Evolutionary conservation across 2,797 vertebrate genomes (phyloP).

Genomic region (Clarias fuscus): DNA sequence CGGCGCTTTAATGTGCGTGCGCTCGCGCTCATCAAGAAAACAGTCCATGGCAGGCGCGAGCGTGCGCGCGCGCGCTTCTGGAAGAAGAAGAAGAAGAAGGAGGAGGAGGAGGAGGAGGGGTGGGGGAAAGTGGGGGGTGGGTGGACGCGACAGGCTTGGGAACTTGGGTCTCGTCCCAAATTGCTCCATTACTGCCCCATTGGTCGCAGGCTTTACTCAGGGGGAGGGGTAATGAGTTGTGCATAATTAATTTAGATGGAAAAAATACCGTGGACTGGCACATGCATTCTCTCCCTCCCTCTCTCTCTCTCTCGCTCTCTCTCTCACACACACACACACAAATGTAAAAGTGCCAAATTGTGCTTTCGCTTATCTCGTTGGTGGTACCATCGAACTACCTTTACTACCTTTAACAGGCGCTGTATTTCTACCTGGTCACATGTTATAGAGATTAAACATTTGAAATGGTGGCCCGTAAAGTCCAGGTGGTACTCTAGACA

Average conservation of each 20-base stretch:
- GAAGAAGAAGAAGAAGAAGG: too few relatives aligned
- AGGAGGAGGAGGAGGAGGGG: too few relatives aligned
- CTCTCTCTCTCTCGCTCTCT: too few relatives aligned
- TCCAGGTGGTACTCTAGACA: too few relatives aligned
- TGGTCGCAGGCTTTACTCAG: slow-evolving; percentile 12
- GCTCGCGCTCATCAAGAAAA: slow-evolving; percentile 24
- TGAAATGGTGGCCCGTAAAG: too few relatives aligned
- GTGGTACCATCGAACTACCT: background rate
- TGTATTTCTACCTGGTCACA: background rate
- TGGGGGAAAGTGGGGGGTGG: too few relatives aligned
- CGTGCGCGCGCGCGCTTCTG: background rate
- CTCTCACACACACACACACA: background rate
- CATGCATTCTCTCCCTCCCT: background rate
- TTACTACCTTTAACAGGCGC: background rate
- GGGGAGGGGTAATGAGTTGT: slow-evolving; percentile 16
- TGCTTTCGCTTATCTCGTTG: background rate
- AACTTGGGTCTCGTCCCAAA: slow-evolving; percentile 27
- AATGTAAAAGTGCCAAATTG: background rate
- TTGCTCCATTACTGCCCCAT: slow-evolving; percentile 34
- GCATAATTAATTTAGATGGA: slow-evolving; percentile 37
- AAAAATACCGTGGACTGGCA: slow-evolving; percentile 7
- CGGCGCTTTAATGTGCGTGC: slow-evolving; percentile 15
- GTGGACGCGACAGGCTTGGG: background rate
- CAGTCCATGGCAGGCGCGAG: slow-evolving; percentile 27
- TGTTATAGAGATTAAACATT: too few relatives aligned